phyloP scores from a whole-genome alignment of 2,797 vertebrate species.

The Lepus townsendii region DNA sequence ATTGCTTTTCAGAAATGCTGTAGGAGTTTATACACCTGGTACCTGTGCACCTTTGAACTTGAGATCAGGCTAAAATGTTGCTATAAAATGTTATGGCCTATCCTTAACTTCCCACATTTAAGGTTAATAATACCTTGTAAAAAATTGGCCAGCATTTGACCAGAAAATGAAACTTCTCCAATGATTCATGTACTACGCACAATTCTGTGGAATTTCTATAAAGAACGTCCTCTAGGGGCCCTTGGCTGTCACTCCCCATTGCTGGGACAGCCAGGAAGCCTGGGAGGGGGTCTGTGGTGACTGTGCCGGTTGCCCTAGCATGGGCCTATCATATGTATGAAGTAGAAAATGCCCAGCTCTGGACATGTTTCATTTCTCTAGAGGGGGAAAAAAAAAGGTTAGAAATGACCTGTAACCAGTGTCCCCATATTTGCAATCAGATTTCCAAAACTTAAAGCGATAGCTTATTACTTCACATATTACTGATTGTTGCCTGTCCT shows the following conservation, averaged over 20 bases:
- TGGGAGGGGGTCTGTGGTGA: neutral
- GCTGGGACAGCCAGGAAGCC: neutral
- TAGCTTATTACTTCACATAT: neutral
- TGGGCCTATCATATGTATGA: neutral
- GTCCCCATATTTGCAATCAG: neutral
- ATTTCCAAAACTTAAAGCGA: neutral
- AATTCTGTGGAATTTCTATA: neutral
- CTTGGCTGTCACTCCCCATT: neutral
- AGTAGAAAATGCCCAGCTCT: neutral
- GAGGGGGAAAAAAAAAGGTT: neutral
- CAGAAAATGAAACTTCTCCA: slow-evolving; percentile 43
- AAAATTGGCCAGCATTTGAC: slow-evolving; percentile 37
- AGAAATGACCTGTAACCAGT: neutral
- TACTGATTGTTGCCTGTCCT: neutral
- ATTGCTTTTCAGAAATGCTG: slow-evolving; percentile 53
- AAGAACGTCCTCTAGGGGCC: neutral
- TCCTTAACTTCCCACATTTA: slow-evolving; percentile 62
- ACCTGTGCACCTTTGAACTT: slow-evolving; percentile 63
- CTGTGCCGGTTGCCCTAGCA: neutral
- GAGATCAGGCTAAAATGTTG: slow-evolving; percentile 65
- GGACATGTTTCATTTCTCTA: slow-evolving; percentile 3
- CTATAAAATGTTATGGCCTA: slow-evolving; percentile 63
- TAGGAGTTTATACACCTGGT: slow-evolving; percentile 45
- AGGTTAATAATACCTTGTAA: slow-evolving; percentile 57
- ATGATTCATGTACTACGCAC: slow-evolving; percentile 25